These are phyloP conservation scores for Lagopus leucura DNA, from an alignment of 2,113 vertebrate species.

Conservation along the genomic window DNA sequence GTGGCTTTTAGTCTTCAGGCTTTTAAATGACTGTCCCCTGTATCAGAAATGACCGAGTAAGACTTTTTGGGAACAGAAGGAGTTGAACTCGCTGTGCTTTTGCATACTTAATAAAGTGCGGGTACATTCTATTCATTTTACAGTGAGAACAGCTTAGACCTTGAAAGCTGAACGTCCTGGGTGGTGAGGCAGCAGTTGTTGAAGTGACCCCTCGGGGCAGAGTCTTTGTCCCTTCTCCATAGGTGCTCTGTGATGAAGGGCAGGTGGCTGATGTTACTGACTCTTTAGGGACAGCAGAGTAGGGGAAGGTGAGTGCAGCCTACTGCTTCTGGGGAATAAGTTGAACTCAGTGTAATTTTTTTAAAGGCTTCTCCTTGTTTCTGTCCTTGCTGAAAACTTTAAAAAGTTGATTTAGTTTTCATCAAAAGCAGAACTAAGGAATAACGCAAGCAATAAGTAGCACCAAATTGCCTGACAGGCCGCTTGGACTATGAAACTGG, in stretches of 20 bases:
- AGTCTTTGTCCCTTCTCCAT: not conserved
- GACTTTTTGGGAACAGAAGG: not conserved
- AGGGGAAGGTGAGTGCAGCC: not conserved
- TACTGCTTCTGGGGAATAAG: not conserved
- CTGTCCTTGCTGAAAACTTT: not conserved
- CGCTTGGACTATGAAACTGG: not conserved
- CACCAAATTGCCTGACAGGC: not conserved
- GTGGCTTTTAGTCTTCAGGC: not conserved
- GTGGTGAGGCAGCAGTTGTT: not conserved
- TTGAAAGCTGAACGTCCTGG: not conserved
- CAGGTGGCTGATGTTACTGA: not conserved
- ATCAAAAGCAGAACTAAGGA: not conserved
- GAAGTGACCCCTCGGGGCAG: not conserved
- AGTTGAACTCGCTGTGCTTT: not conserved
- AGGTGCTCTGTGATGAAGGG: conserved; percentile 9
- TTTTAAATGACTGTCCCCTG: not conserved
- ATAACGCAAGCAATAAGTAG: not conserved
- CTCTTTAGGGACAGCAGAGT: not conserved
- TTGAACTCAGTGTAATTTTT: not conserved
- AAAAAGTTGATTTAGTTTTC: not conserved
- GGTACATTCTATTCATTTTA: not conserved
- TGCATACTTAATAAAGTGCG: not conserved
- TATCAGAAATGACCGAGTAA: not conserved
- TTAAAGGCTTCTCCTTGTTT: not conserved
- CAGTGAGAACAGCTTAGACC: not conserved